These are phyloP conservation scores for Spatulosminthurus flaviceps DNA, from an alignment of 2,888 invertebrate genomes.

Conservation along the genomic window DNA sequence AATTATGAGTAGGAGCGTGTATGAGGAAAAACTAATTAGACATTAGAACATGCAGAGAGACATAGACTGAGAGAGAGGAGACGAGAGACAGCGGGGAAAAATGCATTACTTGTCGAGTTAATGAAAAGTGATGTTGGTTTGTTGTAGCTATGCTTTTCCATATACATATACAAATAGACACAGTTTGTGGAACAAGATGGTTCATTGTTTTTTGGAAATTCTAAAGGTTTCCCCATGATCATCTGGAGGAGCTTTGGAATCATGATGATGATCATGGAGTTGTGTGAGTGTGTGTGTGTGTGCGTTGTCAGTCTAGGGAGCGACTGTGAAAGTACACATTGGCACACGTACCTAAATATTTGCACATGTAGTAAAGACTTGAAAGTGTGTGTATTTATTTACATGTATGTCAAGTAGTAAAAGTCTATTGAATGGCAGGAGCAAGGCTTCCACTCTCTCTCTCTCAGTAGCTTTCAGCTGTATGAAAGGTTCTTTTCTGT, in stretches of 20 bases:
- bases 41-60: not conserved
- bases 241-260: too few relatives aligned
- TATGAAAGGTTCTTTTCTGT: not conserved
- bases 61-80: too few relatives aligned
- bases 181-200: not conserved
- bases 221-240: not conserved
- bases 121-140: not conserved
- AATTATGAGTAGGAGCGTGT: not conserved
- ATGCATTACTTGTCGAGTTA: not conserved
- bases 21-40: constrained; percentile 22
- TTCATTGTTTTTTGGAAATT: constrained; percentile 24
- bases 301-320: not conserved
- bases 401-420: constrained; percentile 26
- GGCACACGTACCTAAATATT: constrained; percentile 46
- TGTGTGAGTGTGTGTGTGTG: too few relatives aligned
- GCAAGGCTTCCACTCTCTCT: not conserved
- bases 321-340: constrained; percentile 33
- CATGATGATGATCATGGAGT: too few relatives aligned
- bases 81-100: too few relatives aligned
- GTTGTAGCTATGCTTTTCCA: not conserved
- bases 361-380: constrained; percentile 36
- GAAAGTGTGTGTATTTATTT: constrained; percentile 41
- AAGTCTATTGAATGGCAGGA: not conserved
- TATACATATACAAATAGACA: too few relatives aligned
- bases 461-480: not conserved